Conservation (phyloP, 1,140 invertebrate genomes). For the Ips nitidus region DNA sequence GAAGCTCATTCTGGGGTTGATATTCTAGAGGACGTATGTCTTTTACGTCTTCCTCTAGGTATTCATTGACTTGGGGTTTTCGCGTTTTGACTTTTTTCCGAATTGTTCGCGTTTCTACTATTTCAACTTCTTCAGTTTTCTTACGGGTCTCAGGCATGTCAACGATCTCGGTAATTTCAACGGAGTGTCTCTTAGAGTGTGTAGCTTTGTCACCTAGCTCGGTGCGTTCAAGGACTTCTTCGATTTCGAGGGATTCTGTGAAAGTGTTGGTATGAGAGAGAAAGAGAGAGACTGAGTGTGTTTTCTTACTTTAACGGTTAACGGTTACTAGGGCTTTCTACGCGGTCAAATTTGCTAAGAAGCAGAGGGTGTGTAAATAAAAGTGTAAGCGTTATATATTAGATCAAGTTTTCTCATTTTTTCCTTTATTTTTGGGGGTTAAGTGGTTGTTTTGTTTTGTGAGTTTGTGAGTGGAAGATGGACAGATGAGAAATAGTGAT, state of each 20-base stretch:
- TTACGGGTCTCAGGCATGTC: slow-evolving; percentile 48
- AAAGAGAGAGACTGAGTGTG: slow-evolving; percentile 15
- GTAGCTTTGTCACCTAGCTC: slow-evolving; percentile 34
- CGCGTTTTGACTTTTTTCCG: slow-evolving; percentile 47
- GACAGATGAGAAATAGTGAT: slow-evolving; percentile 24
- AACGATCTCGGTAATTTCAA: slow-evolving; percentile 50
- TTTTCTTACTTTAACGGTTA: slow-evolving; percentile 17
- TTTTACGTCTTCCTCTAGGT: slow-evolving; percentile 47
- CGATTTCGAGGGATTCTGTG: slow-evolving; percentile 56
- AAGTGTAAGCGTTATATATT: slow-evolving; percentile 30
- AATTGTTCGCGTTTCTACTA: slow-evolving; percentile 30
- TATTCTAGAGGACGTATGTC: slow-evolving; percentile 39
- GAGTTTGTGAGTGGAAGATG: slow-evolving; percentile 29
- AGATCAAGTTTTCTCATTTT: neutral
- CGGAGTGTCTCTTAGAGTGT: slow-evolving; percentile 46
- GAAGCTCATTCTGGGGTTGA: slow-evolving; percentile 39
- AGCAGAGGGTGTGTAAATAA: slow-evolving; percentile 35
- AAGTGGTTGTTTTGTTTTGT: slow-evolving; percentile 15
- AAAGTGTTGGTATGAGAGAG: slow-evolving; percentile 52
- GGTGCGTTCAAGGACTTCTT: slow-evolving; percentile 46
- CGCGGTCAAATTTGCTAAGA: slow-evolving; percentile 25
- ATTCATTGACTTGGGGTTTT: slow-evolving; percentile 47
- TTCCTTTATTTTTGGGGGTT: slow-evolving; percentile 11
- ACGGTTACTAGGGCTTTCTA: slow-evolving; percentile 22
- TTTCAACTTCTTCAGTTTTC: slow-evolving; percentile 51